Evolutionary conservation across 2,888 invertebrate species (phyloP).

Genomic region (Nesidiocoris tenuis): DNA sequence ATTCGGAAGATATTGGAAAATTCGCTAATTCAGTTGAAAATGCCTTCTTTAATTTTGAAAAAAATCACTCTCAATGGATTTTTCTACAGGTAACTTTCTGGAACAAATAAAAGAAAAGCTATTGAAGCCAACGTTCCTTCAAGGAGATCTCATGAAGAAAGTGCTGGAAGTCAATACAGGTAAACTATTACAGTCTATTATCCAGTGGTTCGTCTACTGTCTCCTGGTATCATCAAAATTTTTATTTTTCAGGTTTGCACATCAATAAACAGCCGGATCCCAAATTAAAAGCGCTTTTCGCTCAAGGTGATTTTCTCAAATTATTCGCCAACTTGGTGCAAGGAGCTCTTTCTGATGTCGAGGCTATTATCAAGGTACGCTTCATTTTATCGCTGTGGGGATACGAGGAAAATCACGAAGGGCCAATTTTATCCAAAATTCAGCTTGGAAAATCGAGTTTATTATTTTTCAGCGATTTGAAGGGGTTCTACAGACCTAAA

Average conservation of each 20-base stretch:
- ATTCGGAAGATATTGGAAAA: no score
- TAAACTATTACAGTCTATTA: no score
- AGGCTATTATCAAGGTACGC: conserved; percentile 62
- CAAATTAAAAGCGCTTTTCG: conserved; percentile 48
- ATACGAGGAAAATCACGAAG: conserved; percentile 47
- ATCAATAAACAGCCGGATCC: conserved; percentile 49
- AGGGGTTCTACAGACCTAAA: no score
- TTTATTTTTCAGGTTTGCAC: conserved; percentile 51
- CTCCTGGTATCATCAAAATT: no score
- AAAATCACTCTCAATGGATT: not conserved
- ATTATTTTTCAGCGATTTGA: no score
- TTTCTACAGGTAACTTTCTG: conserved; percentile 54
- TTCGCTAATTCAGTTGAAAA: not conserved
- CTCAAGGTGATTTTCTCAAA: conserved; percentile 50
- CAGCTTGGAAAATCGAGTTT: no score
- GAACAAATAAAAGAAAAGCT: conserved; percentile 55
- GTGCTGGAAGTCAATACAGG: conserved; percentile 55
- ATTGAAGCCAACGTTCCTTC: conserved; percentile 44
- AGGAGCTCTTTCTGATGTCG: conserved; percentile 52
- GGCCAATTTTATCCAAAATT: not conserved
- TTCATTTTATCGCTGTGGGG: not conserved
- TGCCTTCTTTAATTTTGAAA: not conserved
- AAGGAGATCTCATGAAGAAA: conserved; percentile 51
- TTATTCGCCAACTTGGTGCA: conserved; percentile 48
- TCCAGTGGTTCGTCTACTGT: not conserved